Evolutionary conservation across 2,888 invertebrate genomes (phyloP).

Genomic region (Arenicola marina): DNA sequence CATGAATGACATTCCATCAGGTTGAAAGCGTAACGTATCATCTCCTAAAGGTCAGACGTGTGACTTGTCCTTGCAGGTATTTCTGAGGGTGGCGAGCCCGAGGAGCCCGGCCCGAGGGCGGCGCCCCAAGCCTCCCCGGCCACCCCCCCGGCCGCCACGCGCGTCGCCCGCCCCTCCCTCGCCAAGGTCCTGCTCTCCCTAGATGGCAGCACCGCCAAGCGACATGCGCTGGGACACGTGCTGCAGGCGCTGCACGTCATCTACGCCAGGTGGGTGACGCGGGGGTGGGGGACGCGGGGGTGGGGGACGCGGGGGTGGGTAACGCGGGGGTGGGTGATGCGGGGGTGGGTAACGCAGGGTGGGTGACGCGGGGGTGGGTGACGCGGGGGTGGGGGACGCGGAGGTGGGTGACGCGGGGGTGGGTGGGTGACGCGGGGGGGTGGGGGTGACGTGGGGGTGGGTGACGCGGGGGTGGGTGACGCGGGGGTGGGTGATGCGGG

Average conservation of each 20-base stretch:
- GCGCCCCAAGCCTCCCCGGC: background rate
- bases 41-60: too few species aligned
- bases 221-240: constrained; percentile 86
- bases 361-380: background rate
- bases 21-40: too few species aligned
- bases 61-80: background rate
- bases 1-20: too few species aligned
- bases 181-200: constrained; percentile 82
- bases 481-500: too few species aligned
- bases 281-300: too few species aligned
- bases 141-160: too few species aligned
- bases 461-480: too few species aligned
- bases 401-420: too few species aligned
- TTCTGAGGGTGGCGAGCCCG: background rate
- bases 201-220: constrained; percentile 85
- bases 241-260: constrained; percentile 86
- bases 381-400: too few species aligned
- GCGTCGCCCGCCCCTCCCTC: constrained; percentile 66
- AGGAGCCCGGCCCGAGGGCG: background rate
- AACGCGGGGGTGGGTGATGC: too few species aligned
- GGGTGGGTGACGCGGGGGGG: background rate
- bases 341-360: background rate
- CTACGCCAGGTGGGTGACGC: constrained; percentile 73
- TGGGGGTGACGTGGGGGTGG: too few species aligned
- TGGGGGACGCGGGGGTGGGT: too few species aligned